Evolutionary conservation across 2,888 invertebrate species (phyloP).

Genomic region (Xanthorhoe designata): DNA sequence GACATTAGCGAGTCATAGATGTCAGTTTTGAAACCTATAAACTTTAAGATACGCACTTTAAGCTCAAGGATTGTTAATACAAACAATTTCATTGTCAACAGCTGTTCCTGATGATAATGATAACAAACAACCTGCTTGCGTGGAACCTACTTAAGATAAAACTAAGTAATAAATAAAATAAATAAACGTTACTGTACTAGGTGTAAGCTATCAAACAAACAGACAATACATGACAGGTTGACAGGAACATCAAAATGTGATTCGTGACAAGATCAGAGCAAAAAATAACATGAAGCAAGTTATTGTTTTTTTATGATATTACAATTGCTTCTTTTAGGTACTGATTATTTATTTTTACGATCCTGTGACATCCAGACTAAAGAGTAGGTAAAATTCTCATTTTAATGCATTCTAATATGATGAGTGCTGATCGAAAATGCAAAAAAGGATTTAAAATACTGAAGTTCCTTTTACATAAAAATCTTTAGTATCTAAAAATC

Average conservation of each 20-base stretch:
- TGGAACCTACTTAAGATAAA: too few relatives aligned
- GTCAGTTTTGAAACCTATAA: neutral
- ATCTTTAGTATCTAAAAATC: too few relatives aligned
- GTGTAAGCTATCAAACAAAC: constrained; percentile 28
- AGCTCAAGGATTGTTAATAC: too few relatives aligned
- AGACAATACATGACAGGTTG: constrained; percentile 38
- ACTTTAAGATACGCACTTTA: neutral
- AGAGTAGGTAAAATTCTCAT: neutral
- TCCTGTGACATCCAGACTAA: neutral
- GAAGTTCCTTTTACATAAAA: too few relatives aligned
- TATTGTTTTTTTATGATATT: neutral
- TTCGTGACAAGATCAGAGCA: constrained; percentile 27
- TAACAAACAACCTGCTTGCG: too few relatives aligned
- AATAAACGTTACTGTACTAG: neutral
- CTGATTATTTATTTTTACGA: neutral
- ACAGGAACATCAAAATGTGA: constrained; percentile 33
- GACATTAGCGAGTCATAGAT: constrained; percentile 4
- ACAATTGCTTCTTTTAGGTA: neutral
- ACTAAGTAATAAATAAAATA: too few relatives aligned
- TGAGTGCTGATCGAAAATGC: too few relatives aligned
- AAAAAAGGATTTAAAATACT: too few relatives aligned
- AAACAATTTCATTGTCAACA: too few relatives aligned
- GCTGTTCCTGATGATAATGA: too few relatives aligned
- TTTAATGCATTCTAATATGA: too few relatives aligned
- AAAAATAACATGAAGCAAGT: constrained; percentile 21